phyloP scores from a whole-genome alignment of 2,797 vertebrate species.

The Enoplosus armatus region DNA sequence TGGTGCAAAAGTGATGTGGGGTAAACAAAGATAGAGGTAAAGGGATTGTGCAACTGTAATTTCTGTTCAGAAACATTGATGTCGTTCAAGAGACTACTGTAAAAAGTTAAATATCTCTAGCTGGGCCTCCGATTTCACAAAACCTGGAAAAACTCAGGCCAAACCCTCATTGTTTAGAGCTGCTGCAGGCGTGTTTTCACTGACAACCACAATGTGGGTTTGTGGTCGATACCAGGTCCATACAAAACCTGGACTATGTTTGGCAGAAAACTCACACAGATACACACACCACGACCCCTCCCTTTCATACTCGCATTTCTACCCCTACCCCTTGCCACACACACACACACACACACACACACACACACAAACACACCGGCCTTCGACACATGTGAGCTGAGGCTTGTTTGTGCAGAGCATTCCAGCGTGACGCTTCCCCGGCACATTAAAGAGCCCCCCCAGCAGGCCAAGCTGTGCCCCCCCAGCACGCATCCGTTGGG shows the following conservation, averaged over 20 bases:
- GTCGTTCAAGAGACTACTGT: conserved; percentile 10
- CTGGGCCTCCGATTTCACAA: conserved; percentile 31
- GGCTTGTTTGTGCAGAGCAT: conserved; percentile 81
- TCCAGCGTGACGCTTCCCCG: conserved; percentile 71
- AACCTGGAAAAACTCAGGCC: conserved; percentile 44
- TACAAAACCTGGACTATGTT: conserved; percentile 57
- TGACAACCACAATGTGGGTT: conserved; percentile 64
- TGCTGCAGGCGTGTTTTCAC: conserved; percentile 60
- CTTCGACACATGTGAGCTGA: conserved; percentile 63
- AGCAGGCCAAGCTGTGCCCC: conserved; percentile 70
- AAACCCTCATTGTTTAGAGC: conserved; percentile 52
- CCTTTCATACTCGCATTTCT: conserved; percentile 26
- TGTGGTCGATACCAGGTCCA: conserved; percentile 61
- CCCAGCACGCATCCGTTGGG: conserved; percentile 71
- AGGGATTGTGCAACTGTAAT: conserved; percentile 11
- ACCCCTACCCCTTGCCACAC: conserved; percentile 18
- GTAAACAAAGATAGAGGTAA: conserved; percentile 1
- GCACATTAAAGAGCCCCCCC: conserved; percentile 78
- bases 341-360: conserved; percentile 28
- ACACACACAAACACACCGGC: conserved; percentile 31
- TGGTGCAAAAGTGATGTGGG: not conserved
- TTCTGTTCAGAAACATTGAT: conserved; percentile 11
- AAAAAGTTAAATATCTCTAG: conserved; percentile 36
- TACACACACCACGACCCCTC: conserved; percentile 31
- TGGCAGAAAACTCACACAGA: conserved; percentile 55